Base-by-base conservation (phyloP, 2,113 vertebrate genomes). In the Baryphthengus martii region DNA sequence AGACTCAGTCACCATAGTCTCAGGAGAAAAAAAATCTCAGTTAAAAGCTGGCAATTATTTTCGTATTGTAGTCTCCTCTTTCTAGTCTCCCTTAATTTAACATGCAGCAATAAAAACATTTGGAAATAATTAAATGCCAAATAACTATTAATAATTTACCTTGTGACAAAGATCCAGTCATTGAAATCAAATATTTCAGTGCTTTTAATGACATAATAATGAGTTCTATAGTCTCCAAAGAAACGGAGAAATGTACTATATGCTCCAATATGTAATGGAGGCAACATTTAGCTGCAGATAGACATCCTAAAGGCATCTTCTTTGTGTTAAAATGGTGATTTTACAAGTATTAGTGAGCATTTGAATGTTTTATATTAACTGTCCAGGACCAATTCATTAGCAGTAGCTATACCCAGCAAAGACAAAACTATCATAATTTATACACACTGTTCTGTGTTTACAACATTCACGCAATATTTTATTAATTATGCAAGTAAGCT, bases 1-100 rank as follows among this genome's bases (percentile, higher is more conserved):
- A 88, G 70, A 86, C 93, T 68, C 81, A 94, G 88, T 95, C 94
- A 85, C 52, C 25, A 28, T 1, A 70, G 62, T 92, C 96, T 96
- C 93, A 72, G 44, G 94, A 96, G 96, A 88, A 97, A 96, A 58
- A 96, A 59, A 96, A 95, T 96, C 75, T 97, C 81, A 95, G 96
- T 97, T 96, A 96, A 96, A 97, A 97, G 21, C 80, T 96, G 96
- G 96, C 97, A 97, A 72, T 91, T 73, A 71, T 39, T 89, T 94
- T 90, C 63, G 80, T 82, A 88, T 53, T 56, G 15, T 73, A 74
- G 45, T 89, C 33, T 82, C 58, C 87, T 55, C 52, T 85, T 96
- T 84, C 68, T 76, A 53, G 40, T 56, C 35, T 93, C 21, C 20
- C 28, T 40, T 90, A 92, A 96, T 95, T 93, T 92, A 94, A 92